These are phyloP conservation scores for Taenioides sp. DNA, from an alignment of 2,797 vertebrate species.

Conservation along the genomic window DNA sequence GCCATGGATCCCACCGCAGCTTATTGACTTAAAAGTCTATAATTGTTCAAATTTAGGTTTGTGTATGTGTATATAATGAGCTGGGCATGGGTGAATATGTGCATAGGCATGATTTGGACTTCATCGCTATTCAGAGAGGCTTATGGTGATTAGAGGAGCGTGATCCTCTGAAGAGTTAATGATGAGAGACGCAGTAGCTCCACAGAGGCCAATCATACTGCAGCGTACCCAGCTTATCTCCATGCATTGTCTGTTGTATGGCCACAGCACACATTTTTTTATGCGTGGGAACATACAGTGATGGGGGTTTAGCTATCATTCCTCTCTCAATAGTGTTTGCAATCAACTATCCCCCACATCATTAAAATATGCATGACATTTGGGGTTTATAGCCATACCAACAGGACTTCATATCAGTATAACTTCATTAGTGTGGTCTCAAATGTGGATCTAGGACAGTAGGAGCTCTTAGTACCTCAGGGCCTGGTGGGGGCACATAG, in stretches of 20 bases:
- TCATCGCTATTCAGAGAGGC: slow-evolving; percentile 70
- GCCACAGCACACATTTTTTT: slow-evolving; percentile 30
- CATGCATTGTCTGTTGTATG: slow-evolving; percentile 42
- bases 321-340: slow-evolving; percentile 49
- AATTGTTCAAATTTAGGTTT: slow-evolving; percentile 35
- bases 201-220: slow-evolving; percentile 72
- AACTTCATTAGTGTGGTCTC: slow-evolving; percentile 63
- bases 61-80: slow-evolving; percentile 42
- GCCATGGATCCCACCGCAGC: slow-evolving; percentile 29
- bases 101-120: slow-evolving; percentile 70
- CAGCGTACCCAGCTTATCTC: slow-evolving; percentile 59
- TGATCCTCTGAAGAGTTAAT: slow-evolving; percentile 76
- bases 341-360: slow-evolving; percentile 42
- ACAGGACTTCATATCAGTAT: slow-evolving; percentile 54
- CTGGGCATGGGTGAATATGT: slow-evolving; percentile 61
- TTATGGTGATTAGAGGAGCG: slow-evolving; percentile 69
- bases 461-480: slow-evolving; percentile 44
- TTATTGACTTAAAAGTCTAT: slow-evolving; percentile 26
- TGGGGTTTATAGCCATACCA: slow-evolving; percentile 54
- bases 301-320: slow-evolving; percentile 56
- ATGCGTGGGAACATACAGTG: slow-evolving; percentile 60
- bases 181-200: slow-evolving; percentile 73
- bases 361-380: slow-evolving; percentile 63
- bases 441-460: slow-evolving; percentile 46
- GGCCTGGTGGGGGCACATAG: slow-evolving; percentile 48